These are phyloP conservation scores for Eutolmus rufibarbis DNA, from an alignment of 2,888 invertebrate genomes.

Conservation along the genomic window DNA sequence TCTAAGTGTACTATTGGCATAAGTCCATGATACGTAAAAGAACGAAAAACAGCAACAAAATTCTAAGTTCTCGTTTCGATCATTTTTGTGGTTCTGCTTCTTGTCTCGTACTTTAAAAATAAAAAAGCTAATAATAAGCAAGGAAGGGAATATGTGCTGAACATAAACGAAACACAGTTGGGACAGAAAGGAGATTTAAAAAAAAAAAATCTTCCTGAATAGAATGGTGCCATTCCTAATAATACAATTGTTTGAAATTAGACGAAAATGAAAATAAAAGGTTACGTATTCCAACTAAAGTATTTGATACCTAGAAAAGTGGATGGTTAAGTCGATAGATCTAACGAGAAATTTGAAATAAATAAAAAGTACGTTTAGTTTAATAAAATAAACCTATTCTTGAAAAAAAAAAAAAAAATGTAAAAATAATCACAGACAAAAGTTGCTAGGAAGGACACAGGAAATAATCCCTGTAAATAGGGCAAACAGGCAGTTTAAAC, in stretches of 20 bases:
- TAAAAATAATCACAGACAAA: not conserved
- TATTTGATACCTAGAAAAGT: not conserved
- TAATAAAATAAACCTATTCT: not conserved
- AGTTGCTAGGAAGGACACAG: not conserved
- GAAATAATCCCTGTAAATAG: not conserved
- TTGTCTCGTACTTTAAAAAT: too few species aligned
- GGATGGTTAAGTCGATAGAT: not conserved
- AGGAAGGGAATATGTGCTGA: too few species aligned
- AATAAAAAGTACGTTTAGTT: not conserved
- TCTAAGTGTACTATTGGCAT: too few species aligned
- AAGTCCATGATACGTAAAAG: too few species aligned
- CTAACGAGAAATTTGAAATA: not conserved
- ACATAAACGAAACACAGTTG: too few species aligned
- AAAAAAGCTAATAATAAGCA: too few species aligned
- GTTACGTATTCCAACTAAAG: not conserved
- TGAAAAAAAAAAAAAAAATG: not conserved
- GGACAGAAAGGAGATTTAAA: not conserved
- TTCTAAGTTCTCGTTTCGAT: too few species aligned
- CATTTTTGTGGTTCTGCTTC: too few species aligned
- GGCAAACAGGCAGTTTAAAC: not conserved
- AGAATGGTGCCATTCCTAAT: not conserved
- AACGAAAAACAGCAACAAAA: too few species aligned
- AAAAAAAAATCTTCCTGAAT: not conserved
- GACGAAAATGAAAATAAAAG: not conserved
- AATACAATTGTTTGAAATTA: not conserved